A percentile compares a stretch with the other conserved stretches of the same genome.
Evolutionary conservation across 2,888 invertebrate species (phyloP).

Genomic region (Ormia ochracea): DNA sequence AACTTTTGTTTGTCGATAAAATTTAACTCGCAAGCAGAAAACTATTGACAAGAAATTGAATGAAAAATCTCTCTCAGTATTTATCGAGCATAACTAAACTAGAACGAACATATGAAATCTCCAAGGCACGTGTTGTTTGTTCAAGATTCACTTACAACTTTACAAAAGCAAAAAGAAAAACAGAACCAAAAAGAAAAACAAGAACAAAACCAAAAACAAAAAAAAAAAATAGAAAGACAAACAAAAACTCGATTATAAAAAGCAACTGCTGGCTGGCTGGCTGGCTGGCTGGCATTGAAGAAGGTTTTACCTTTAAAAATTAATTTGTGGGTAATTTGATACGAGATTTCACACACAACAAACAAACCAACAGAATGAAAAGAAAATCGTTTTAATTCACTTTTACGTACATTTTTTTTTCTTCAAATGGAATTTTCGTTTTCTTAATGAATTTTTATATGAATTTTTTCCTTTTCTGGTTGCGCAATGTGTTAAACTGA

Average conservation of each 20-base stretch:
- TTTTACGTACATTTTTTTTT: conserved; percentile 21
- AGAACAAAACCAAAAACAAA: too few species aligned
- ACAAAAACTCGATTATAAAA: conserved; percentile 6
- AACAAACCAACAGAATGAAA: not conserved
- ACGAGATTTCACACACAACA: conserved; percentile 24
- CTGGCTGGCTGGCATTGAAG: conserved; percentile 34
- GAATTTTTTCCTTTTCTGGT: conserved; percentile 23
- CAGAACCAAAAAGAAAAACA: too few species aligned
- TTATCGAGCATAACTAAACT: conserved; percentile 46
- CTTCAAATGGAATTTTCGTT: conserved; percentile 10
- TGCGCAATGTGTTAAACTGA: conserved; percentile 49
- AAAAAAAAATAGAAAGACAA: not conserved
- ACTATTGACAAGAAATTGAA: conserved; percentile 21
- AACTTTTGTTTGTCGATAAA: conserved; percentile 11
- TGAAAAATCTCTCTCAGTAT: conserved; percentile 20
- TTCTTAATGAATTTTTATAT: conserved; percentile 20
- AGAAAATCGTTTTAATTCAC: conserved; percentile 28
- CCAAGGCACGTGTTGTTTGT: conserved; percentile 54
- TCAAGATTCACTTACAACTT: conserved; percentile 38
- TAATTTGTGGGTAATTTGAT: conserved; percentile 53
- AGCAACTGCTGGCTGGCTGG: conserved; percentile 40
- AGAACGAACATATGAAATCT: conserved; percentile 50
- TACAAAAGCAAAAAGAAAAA: too few species aligned
- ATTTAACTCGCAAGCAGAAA: not conserved
- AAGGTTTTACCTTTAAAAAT: conserved; percentile 52